These are phyloP conservation scores for Yoshiicerus persimilis DNA, from an alignment of 1,140 invertebrate genomes.

Conservation along the genomic window DNA sequence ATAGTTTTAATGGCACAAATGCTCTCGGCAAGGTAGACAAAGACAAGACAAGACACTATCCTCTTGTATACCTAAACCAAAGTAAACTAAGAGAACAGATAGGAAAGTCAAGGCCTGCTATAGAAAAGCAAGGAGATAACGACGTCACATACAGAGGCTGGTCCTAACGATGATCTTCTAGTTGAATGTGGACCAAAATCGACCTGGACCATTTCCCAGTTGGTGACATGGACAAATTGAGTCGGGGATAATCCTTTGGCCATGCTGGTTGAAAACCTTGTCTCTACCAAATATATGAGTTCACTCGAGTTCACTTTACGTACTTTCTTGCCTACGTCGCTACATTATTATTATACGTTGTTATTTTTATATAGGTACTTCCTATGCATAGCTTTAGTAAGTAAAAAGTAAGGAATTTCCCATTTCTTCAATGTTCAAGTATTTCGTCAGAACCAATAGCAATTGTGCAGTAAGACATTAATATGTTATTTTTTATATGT, in stretches of 20 bases:
- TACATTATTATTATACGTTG: background rate
- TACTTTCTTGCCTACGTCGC: background rate
- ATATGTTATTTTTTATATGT: no score
- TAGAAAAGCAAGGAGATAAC: background rate
- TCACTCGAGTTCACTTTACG: background rate
- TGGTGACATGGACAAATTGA: constrained; percentile 24
- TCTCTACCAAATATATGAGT: background rate
- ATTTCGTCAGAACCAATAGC: background rate
- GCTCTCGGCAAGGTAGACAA: background rate
- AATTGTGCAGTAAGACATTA: no score
- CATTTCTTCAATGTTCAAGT: no score
- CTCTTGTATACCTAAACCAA: background rate
- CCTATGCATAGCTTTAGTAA: background rate
- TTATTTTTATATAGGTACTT: background rate
- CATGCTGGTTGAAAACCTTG: background rate
- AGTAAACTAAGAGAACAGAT: background rate
- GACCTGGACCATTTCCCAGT: constrained; percentile 20
- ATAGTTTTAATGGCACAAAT: background rate
- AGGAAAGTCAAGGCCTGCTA: background rate
- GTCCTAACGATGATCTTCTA: background rate
- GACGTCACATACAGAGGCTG: no score
- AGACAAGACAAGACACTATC: background rate
- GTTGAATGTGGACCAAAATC: constrained; percentile 1
- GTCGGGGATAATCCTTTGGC: constrained; percentile 19
- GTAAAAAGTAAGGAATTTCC: background rate